Percentiles rank a stretch among this genome's conserved stretches.
Evolutionary conservation across 2,797 vertebrate species (phyloP).

Genomic region (Myoxocephalus aenaeus): DNA sequence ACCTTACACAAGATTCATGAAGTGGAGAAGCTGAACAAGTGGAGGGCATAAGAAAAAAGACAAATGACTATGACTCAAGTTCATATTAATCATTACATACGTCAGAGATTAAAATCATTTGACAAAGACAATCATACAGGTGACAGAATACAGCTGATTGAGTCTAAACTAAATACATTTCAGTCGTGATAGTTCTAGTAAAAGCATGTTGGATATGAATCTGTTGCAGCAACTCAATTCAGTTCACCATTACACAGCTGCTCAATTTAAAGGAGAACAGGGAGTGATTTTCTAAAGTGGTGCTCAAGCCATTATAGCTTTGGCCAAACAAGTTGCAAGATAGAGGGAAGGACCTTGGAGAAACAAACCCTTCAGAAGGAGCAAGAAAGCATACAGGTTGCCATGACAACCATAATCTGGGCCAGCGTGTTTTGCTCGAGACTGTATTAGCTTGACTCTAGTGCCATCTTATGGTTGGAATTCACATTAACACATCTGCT

Average conservation of each 20-base stretch:
- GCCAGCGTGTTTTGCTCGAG: neutral
- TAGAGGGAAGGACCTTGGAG: constrained; percentile 39
- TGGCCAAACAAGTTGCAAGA: constrained; percentile 21
- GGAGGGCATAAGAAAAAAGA: neutral
- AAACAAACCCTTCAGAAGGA: constrained; percentile 20
- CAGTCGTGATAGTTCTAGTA: neutral
- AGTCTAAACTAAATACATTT: neutral
- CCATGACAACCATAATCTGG: constrained; percentile 55
- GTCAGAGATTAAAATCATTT: neutral
- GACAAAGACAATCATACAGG: neutral
- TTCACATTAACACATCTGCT: constrained; percentile 1
- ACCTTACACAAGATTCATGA: constrained; percentile 44
- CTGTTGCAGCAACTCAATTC: neutral
- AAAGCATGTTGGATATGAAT: neutral
- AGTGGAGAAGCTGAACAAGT: constrained; percentile 13
- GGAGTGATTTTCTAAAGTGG: constrained; percentile 27
- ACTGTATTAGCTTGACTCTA: constrained; percentile 53
- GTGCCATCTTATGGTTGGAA: constrained; percentile 61
- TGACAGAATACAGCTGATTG: neutral
- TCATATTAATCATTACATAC: neutral
- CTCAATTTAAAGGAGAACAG: constrained; percentile 12
- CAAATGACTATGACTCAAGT: constrained; percentile 2
- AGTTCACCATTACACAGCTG: neutral
- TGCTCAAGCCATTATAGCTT: constrained; percentile 28
- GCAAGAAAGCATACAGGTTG: constrained; percentile 54